These are phyloP conservation scores for Cheracebus regulus DNA, from an alignment of 2,797 vertebrate genomes.

Conservation along the genomic window DNA sequence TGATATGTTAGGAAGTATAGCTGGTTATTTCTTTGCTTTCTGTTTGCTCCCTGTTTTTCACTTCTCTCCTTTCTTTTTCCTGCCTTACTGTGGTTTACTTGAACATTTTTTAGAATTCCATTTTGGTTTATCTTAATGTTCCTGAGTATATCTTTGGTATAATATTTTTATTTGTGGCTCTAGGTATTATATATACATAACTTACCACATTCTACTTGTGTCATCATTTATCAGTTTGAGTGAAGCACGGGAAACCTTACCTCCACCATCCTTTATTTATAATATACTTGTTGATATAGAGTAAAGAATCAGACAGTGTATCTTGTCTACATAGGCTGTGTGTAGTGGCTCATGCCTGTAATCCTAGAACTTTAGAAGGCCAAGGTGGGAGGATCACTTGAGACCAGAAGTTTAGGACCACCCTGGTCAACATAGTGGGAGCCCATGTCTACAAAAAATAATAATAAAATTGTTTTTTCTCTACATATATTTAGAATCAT, in stretches of 20 bases:
- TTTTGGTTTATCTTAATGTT: neutral
- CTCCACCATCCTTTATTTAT: neutral
- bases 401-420: neutral
- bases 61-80: neutral
- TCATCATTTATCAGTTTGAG: neutral
- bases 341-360: neutral
- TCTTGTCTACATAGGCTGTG: neutral
- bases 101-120: neutral
- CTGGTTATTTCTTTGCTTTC: neutral
- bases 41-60: neutral
- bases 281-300: neutral
- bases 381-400: neutral
- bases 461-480: neutral
- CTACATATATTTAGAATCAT: neutral
- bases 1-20: neutral
- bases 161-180: neutral
- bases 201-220: neutral
- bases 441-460: neutral
- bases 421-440: neutral
- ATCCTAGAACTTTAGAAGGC: neutral
- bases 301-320: neutral
- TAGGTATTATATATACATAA: neutral
- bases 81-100: neutral
- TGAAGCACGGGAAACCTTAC: neutral
- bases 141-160: neutral